Evolutionary conservation across 2,888 invertebrate species (phyloP), one percentile per base, ranked within the genome.

Genomic region (Electrophaes corylata): DNA sequence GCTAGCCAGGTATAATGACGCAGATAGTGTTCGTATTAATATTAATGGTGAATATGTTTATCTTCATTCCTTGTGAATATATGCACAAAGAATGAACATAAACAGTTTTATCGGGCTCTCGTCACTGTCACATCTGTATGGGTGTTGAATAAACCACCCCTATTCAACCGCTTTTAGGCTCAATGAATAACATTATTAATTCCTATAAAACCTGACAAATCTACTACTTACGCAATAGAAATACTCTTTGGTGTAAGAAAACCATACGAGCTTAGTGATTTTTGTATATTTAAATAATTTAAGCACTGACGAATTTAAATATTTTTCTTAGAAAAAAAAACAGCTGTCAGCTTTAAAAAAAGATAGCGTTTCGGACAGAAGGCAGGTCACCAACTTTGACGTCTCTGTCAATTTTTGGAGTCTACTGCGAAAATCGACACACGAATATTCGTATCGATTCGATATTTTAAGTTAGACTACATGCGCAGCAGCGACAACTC

Each of bases 41-140:
- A 91, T 91, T 88, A 78, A 91, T 91, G 82, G 73, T 49, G 91
- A 88, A 91, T 91, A 87, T 88, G n/a, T n/a, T n/a, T n/a, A n/a
- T n/a, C n/a, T n/a, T n/a, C n/a, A n/a, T n/a, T n/a, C n/a, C n/a
- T n/a, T n/a, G n/a, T n/a, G n/a, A n/a, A n/a, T n/a, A n/a, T n/a
- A n/a, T n/a, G n/a, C n/a, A n/a, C n/a, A n/a, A n/a, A n/a, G n/a
- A n/a, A n/a, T n/a, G n/a, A n/a, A 73, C 67, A 72, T 70, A 71
- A 72, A 76, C 67, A 64, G 67, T 69, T 76, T 68, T 65, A 37
- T 71, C 66, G 61, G 37, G 51, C 59, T 65, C 65, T 51, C 53
- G 58, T 69, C 61, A 59, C 58, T 61, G 65, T 65, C 69, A 65
- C 63, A 64, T 66, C 58, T 60, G 53, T 61, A 67, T 69, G 69